Base-by-base conservation (phyloP, 2,888 invertebrate genomes). In the Isotomurus palustris region DNA sequence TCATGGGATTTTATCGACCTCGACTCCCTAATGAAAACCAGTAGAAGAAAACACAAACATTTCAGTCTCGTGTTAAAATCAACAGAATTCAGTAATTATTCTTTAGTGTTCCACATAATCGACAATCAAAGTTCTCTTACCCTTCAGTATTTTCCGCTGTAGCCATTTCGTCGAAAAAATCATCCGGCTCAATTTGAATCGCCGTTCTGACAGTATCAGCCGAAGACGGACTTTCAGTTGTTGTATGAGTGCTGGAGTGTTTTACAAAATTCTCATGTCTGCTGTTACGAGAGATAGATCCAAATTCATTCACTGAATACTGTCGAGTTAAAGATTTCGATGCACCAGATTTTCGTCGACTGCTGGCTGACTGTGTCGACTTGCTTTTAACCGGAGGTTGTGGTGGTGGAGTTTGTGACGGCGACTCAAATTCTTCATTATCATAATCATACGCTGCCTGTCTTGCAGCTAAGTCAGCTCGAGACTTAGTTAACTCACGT, bases 121-220 rank as follows among this genome's bases (percentile, higher is more conserved):
- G n/a, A n/a, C n/a, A n/a, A n/a, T n/a, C n/a, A n/a, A n/a, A n/a
- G n/a, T n/a, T n/a, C n/a, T n/a, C n/a, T n/a, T n/a, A n/a, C n/a
- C n/a, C n/a, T n/a, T n/a, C n/a, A n/a, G 40, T 38, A 8, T 55
- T 49, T 27, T 50, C 38, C 19, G 29, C 38, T 1, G 21, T 44
- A 5, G 38, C 27, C 21, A 51, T 2, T 10, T 53, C 53, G 25
- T 53, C 60, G 1, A 60, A 22, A 22, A 60, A 21, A 22, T 61
- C 56, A 14, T 51, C 49, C 24, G 60, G 54, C 54, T 54, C 54
- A 28, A 53, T 57, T 36, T 57, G 60, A 40, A 61, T 61, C 17
- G 56, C 63, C 35, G 63, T 63, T 27, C 54, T 66, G 6, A 67
- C 65, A 24, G 68, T 69, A 27, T 69, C 68, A 4, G 67, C 65